phyloP scores from a whole-genome alignment of 2,888 invertebrate genomes.

The Sinohyriopsis cumingii region DNA sequence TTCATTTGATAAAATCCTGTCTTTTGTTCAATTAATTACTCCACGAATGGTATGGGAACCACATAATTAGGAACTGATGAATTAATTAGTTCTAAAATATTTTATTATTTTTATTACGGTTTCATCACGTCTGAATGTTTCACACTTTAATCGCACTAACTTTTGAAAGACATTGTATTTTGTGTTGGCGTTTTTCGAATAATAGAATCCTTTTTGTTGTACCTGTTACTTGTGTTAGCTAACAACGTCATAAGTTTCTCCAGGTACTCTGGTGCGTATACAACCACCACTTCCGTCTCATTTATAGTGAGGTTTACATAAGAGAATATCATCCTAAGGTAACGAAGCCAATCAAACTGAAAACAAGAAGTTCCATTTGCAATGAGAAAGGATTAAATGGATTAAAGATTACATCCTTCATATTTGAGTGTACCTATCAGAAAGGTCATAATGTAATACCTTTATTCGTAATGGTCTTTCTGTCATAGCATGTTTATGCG shows the following conservation, averaged over 20 bases:
- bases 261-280: constrained; percentile 92
- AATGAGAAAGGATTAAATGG: neutral
- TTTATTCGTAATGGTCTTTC: too few relatives aligned
- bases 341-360: constrained; percentile 86
- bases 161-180: neutral
- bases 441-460: too few relatives aligned
- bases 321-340: constrained; percentile 88
- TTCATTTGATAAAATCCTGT: too few relatives aligned
- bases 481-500: too few relatives aligned
- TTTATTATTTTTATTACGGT: too few relatives aligned
- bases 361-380: constrained; percentile 10
- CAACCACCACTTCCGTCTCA: constrained; percentile 85
- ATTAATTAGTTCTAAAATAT: too few relatives aligned
- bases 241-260: constrained; percentile 84
- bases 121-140: too few relatives aligned
- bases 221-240: constrained; percentile 81
- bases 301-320: constrained; percentile 78
- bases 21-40: too few relatives aligned
- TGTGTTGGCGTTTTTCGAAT: neutral
- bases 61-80: too few relatives aligned
- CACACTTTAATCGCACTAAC: neutral
- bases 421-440: too few relatives aligned
- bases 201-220: constrained; percentile 64
- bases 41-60: too few relatives aligned
- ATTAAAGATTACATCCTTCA: neutral